Base-by-base conservation (phyloP, 2,113 vertebrate species). In the Pitta sordida region DNA sequence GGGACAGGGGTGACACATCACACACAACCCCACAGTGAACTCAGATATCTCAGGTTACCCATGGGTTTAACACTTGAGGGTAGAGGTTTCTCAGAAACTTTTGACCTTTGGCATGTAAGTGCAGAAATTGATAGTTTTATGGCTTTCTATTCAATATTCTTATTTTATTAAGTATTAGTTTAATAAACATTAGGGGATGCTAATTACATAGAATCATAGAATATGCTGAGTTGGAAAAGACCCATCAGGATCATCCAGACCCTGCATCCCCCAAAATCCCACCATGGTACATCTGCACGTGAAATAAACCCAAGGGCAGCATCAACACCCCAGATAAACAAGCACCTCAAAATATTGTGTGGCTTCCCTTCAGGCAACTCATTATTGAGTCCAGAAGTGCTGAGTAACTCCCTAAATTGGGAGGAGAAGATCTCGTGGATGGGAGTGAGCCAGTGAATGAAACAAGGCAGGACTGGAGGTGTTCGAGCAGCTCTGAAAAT, bases 371-470 rank as follows among this genome's bases (percentile, higher is more conserved):
- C 70, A 83, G 73, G 43, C 82, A 15, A 10, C 53, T 30, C 11
- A 14, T 5, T n/a, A 6, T 41, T 0, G 15, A 91, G 43, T n/a
- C 67, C 84, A 63, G 86, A 77, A 92, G 71, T 84, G 91, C 91
- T 95, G 90, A 94, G 83, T 86, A 93, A 95, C 71, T 79, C 76
- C 22, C 37, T 15, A 19, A 77, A 82, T 0, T 11, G 44, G 73
- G 94, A 94, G 83, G 85, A 67, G 81, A 76, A 29, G 55, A 87
- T 53, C 87, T 88, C 63, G 4, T 11, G 90, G 69, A 85, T 13
- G 27, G 76, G 71, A 91, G 60, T 4, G 74, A 95, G 63, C 43
- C 16, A 92, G 49, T 93, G 91, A 94, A 90, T 90, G 93, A 94
- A 87, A 70, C 8, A 26, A 80, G 63, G 16, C 21, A 20, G 36